Conservation (phyloP, 1,140 invertebrate genomes). For the Yoshiicerus persimilis region DNA sequence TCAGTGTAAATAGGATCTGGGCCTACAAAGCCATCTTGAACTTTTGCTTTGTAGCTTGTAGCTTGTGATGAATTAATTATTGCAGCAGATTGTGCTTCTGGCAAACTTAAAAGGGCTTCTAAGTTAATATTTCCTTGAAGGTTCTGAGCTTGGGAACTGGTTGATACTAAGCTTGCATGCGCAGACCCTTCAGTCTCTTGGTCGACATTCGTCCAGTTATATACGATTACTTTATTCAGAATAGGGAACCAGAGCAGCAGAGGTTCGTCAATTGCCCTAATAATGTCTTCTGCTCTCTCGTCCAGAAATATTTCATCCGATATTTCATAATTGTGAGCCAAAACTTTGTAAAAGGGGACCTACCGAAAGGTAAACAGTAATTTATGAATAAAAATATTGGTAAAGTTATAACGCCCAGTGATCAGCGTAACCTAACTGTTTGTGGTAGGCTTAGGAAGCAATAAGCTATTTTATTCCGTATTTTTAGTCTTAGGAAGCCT, state of each 20-base stretch:
- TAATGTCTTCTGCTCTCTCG: not conserved
- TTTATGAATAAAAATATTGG: no score
- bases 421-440: no score
- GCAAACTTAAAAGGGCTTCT: not conserved
- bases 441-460: no score
- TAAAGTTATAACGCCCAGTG: no score
- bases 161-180: not conserved
- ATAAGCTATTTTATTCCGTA: no score
- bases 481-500: no score
- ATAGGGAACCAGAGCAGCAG: not conserved
- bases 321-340: not conserved
- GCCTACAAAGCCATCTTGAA: not conserved
- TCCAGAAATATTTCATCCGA: not conserved
- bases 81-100: not conserved
- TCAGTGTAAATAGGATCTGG: not conserved
- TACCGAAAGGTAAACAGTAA: no score
- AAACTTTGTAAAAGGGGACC: no score
- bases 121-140: not conserved
- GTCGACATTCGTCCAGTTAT: slow-evolving; percentile 5
- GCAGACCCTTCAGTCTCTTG: not conserved
- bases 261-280: not conserved
- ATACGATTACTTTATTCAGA: not conserved
- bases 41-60: not conserved
- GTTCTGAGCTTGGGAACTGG: not conserved
- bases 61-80: not conserved